phyloP scores from a whole-genome alignment of 2,113 vertebrate species.

The Xenopus borealis region DNA sequence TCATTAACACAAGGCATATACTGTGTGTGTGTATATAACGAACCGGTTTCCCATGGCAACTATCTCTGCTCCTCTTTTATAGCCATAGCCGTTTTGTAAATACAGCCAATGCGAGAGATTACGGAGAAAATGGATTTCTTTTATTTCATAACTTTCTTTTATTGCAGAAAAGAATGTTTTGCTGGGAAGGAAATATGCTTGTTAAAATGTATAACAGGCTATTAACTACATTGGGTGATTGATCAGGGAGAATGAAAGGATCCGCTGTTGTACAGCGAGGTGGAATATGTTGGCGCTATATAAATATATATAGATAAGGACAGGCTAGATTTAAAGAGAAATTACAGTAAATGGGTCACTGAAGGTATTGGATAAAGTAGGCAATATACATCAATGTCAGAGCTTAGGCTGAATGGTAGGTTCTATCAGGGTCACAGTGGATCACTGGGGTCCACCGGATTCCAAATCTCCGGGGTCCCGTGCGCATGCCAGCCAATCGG shows the following conservation, averaged over 20 bases:
- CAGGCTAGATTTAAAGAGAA: too few relatives aligned
- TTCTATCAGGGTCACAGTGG: too few relatives aligned
- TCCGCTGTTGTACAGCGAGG: background rate
- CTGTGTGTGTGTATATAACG: background rate
- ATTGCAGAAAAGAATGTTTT: background rate
- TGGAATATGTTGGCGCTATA: too few relatives aligned
- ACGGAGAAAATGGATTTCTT: background rate
- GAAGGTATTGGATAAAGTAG: too few relatives aligned
- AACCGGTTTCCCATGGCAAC: conserved; percentile 4
- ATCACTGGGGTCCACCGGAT: too few relatives aligned
- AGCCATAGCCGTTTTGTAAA: background rate
- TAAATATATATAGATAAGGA: too few relatives aligned
- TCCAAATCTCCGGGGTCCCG: too few relatives aligned
- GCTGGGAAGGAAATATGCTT: background rate
- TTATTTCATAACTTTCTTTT: background rate
- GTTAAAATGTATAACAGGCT: background rate
- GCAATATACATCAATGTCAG: too few relatives aligned
- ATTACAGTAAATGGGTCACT: too few relatives aligned
- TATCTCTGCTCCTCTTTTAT: background rate
- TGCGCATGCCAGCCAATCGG: too few relatives aligned
- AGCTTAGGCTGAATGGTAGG: too few relatives aligned
- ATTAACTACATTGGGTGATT: background rate
- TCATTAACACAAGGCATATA: background rate
- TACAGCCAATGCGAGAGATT: background rate
- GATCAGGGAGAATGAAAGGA: background rate